Percentiles rank a stretch among this genome's conserved stretches.
Evolutionary conservation across 2,888 invertebrate species (phyloP).

Genomic region (Priocnemis perturbator): DNA sequence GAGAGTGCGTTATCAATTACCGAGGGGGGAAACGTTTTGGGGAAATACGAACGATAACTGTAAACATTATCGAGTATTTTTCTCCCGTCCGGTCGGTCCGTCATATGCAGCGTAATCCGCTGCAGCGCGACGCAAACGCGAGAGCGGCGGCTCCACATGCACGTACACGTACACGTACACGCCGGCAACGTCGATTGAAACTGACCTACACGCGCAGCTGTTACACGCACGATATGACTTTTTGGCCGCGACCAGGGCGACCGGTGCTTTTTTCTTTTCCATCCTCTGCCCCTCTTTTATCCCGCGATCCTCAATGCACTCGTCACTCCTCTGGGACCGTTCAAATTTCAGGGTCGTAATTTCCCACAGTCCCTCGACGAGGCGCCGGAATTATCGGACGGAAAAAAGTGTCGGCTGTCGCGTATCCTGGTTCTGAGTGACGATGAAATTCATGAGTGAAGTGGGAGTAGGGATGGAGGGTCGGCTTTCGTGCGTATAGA

Average conservation of each 20-base stretch:
- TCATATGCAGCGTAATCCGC: not conserved
- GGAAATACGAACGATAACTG: constrained; percentile 1
- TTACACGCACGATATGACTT: constrained; percentile 37
- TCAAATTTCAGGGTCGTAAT: constrained; percentile 31
- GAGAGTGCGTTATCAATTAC: not conserved
- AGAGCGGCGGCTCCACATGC: constrained; percentile 19
- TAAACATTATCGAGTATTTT: constrained; percentile 7
- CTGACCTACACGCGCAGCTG: constrained; percentile 55
- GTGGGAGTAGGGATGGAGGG: constrained; percentile 20
- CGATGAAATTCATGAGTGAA: constrained; percentile 18
- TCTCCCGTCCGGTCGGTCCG: not conserved
- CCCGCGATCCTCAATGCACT: constrained; percentile 1
- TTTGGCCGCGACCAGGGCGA: constrained; percentile 18
- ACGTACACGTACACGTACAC: constrained; percentile 14
- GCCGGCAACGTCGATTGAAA: constrained; percentile 23
- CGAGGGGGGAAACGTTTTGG: constrained; percentile 2
- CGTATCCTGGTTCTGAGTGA: constrained; percentile 24
- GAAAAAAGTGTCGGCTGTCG: constrained; percentile 26
- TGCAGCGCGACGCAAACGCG: not conserved
- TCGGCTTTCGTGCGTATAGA: not conserved
- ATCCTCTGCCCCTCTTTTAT: not conserved
- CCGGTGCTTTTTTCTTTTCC: constrained; percentile 21
- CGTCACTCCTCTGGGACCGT: constrained; percentile 9
- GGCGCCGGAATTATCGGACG: constrained; percentile 23
- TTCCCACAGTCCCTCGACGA: constrained; percentile 32